A percentile compares a stretch with the other conserved stretches of the same genome.
Evolutionary conservation across 2,113 vertebrate genomes (phyloP).

Genomic region (Pelobates fuscus): DNA sequence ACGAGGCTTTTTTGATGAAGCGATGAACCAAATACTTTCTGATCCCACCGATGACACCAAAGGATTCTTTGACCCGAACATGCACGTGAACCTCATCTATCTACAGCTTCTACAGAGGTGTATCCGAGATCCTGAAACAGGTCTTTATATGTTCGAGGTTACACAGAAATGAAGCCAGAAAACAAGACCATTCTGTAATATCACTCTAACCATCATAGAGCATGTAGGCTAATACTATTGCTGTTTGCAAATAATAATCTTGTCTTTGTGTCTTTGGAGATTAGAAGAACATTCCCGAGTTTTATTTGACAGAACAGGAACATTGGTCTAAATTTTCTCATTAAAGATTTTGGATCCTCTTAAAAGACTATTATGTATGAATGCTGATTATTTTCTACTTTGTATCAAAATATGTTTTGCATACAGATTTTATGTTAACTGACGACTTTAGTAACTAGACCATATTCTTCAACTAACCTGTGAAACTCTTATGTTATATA

Average conservation of each 20-base stretch:
- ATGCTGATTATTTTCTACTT: no score
- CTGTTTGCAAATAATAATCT: not conserved
- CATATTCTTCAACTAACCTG: no score
- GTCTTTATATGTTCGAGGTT: slow-evolving; percentile 65
- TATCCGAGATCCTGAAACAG: slow-evolving; percentile 61
- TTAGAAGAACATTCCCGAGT: not conserved
- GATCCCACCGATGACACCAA: slow-evolving; percentile 65
- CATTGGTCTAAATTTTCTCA: not conserved
- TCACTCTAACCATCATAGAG: not conserved
- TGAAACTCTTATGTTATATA: no score
- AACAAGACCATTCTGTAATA: not conserved
- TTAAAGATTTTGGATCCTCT: no score
- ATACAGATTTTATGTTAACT: no score
- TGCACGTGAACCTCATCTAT: slow-evolving; percentile 71
- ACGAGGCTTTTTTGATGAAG: slow-evolving; percentile 62
- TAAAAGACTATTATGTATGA: no score
- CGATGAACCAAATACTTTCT: slow-evolving; percentile 65
- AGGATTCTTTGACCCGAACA: slow-evolving; percentile 79
- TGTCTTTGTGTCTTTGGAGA: not conserved
- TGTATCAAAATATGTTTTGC: no score
- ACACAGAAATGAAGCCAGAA: not conserved
- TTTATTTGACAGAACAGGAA: not conserved
- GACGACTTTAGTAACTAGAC: no score
- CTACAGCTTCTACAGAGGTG: slow-evolving; percentile 69
- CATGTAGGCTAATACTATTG: not conserved